A percentile compares a stretch with the other conserved stretches of the same genome.
phyloP scores from a whole-genome alignment of 2,113 vertebrate species.

The Myotis lucifugus region DNA sequence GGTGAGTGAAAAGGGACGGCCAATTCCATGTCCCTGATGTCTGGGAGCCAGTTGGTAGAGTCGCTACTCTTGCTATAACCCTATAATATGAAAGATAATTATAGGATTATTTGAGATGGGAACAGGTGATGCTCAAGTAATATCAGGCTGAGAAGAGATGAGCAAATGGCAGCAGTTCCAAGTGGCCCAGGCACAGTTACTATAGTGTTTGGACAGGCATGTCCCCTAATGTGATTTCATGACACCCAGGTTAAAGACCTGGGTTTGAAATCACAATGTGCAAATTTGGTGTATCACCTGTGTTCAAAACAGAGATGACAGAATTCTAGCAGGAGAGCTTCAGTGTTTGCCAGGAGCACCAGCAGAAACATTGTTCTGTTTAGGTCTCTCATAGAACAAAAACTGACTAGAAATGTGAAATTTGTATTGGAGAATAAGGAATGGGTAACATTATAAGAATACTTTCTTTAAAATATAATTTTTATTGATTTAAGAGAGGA shows the following conservation, averaged over 20 bases:
- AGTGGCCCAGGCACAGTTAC: slow-evolving; percentile 53
- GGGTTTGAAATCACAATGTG: slow-evolving; percentile 60
- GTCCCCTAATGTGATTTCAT: slow-evolving; percentile 67
- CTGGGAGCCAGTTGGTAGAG: slow-evolving; percentile 65
- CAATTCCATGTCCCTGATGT: slow-evolving; percentile 35
- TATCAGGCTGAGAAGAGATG: slow-evolving; percentile 77
- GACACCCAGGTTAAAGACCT: slow-evolving; percentile 57
- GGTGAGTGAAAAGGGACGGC: slow-evolving; percentile 44
- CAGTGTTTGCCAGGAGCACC: slow-evolving; percentile 51
- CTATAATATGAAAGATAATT: slow-evolving; percentile 73
- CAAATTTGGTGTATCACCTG: slow-evolving; percentile 67
- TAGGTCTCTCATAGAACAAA: slow-evolving; percentile 48
- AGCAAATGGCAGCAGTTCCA: slow-evolving; percentile 73
- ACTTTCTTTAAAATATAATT: background rate
- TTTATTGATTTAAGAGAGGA: too few relatives aligned
- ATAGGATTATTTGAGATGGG: slow-evolving; percentile 76
- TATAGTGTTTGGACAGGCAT: slow-evolving; percentile 62
- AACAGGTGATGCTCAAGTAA: slow-evolving; percentile 81
- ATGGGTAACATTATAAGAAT: background rate
- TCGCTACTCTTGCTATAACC: slow-evolving; percentile 70
- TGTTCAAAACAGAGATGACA: slow-evolving; percentile 64
- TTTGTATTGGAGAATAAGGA: background rate
- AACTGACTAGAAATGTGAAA: background rate
- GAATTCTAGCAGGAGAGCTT: slow-evolving; percentile 55
- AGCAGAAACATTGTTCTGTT: slow-evolving; percentile 28